These are phyloP conservation scores for Phocoena phocoena DNA, from an alignment of 2,113 vertebrate species.

Conservation along the genomic window DNA sequence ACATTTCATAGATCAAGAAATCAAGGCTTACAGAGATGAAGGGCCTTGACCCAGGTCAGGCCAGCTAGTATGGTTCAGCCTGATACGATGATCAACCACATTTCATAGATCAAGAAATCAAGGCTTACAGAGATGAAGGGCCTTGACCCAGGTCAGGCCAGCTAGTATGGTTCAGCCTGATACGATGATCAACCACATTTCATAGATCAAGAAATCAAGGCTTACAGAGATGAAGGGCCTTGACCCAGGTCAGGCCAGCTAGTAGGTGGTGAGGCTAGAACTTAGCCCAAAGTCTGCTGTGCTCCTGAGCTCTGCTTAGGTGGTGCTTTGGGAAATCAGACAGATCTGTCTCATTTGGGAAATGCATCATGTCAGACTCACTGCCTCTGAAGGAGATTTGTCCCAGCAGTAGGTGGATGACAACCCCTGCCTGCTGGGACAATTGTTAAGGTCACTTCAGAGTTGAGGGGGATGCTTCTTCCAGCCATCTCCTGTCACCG, in stretches of 20 bases:
- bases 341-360: slow-evolving; percentile 10
- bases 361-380: background rate
- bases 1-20: background rate
- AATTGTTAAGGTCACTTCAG: slow-evolving; percentile 54
- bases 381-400: background rate
- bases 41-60: background rate
- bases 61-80: background rate
- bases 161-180: background rate
- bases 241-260: background rate
- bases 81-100: background rate
- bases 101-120: background rate
- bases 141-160: background rate
- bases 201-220: background rate
- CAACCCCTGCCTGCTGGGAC: background rate
- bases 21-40: background rate
- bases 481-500: slow-evolving; percentile 46
- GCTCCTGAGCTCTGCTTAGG: background rate
- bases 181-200: background rate
- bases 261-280: background rate
- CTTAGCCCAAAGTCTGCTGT: background rate
- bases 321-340: background rate
- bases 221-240: background rate
- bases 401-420: slow-evolving; percentile 18
- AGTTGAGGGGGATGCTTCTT: slow-evolving; percentile 25
- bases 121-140: background rate